Base-by-base conservation (phyloP, 92 coral and sea anemone genomes). In the Palythoa caribaeorum region DNA sequence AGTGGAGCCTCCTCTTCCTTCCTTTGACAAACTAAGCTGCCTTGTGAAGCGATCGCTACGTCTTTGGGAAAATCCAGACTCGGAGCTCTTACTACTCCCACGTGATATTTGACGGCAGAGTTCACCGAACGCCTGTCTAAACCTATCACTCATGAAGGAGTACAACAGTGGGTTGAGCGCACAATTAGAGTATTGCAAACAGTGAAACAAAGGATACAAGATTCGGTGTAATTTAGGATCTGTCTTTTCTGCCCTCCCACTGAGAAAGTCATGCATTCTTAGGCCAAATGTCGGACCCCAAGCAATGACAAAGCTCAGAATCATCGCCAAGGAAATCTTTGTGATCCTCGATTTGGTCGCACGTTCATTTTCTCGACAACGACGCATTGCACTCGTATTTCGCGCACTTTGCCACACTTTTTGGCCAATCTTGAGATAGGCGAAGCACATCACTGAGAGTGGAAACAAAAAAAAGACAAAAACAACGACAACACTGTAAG, bases 61-160 rank as follows among this genome's bases (percentile, higher is more conserved):
- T 47, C 55, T 63, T 63, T 48, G 50, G 73, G 54, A 65, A 62
- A 44, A 6, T 6, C 72, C 15, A 80, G 52, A 10, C 63, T 80
- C 38, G 11, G 74, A 80, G 36, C n/a, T 80, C 16, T 44, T 63
- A 15, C 39, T 63, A 54, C 63, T 81, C 20, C 47, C 11, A 5
- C 5, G 86, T 20, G 47, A 47, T 15, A 35, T 9, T 16, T 53
- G 74, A 13, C 76, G 86, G 73, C 20, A 81, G 8, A 81, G 3
- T 21, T 47, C 39, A 28, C 63, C 37, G 2, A 95, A 70, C 8
- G 96, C 96, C 20, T 90, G 92, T 28, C 94, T 87, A 48, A 95
- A 95, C 57, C 92, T 95, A 50, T 91, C 94, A 69, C 98, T 95
- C 96, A 95, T 93, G 83, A 89, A 95, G 57, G 96, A 95, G 84